Evolutionary conservation across 1,140 invertebrate genomes (phyloP).

Genomic region (Dysdera silvatica): DNA sequence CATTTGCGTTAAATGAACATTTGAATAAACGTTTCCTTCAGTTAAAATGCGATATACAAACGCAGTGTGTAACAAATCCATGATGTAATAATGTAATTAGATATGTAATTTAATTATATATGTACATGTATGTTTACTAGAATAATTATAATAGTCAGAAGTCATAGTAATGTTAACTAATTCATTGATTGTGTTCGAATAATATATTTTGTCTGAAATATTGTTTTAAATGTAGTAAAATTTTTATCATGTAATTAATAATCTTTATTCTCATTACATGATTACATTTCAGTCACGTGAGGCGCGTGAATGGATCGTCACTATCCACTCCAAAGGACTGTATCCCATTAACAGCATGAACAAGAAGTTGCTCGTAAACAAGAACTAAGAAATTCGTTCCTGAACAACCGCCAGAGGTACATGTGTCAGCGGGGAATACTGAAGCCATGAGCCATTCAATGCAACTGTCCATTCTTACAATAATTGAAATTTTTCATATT

Average conservation of each 20-base stretch:
- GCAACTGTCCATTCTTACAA: too few species aligned
- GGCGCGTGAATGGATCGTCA: not conserved
- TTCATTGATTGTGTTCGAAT: not conserved
- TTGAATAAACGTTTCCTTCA: too few species aligned
- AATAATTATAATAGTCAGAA: not conserved
- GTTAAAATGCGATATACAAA: too few species aligned
- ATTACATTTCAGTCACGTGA: not conserved
- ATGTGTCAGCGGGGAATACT: too few species aligned
- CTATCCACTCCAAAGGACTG: not conserved
- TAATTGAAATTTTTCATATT: too few species aligned
- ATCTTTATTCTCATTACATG: not conserved
- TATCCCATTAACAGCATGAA: conserved; percentile 15
- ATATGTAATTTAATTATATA: not conserved
- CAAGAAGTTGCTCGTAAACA: too few species aligned
- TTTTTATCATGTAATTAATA: not conserved
- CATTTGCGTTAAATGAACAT: too few species aligned
- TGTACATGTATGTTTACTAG: not conserved
- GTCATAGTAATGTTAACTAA: not conserved
- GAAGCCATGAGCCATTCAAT: too few species aligned
- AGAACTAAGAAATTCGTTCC: too few species aligned
- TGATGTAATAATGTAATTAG: too few species aligned
- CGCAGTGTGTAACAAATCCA: too few species aligned
- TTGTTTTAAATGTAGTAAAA: not conserved
- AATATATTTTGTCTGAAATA: not conserved
- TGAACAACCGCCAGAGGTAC: too few species aligned